Conservation (phyloP, 2,113 vertebrate genomes). For the Myodes glareolus region DNA sequence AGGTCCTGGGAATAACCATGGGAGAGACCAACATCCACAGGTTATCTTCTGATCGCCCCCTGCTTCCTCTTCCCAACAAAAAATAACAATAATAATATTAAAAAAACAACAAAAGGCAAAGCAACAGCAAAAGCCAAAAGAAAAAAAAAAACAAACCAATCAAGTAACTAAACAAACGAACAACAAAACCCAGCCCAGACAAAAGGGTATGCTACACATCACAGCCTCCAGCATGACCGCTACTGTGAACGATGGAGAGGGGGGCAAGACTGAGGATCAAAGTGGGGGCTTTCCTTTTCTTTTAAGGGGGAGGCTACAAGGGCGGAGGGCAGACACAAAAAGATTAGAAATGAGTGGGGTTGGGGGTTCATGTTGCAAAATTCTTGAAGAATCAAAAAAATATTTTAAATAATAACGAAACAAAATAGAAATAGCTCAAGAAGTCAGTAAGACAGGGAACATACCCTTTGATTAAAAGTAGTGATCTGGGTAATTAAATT, state of each 20-base stretch:
- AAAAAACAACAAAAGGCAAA: neutral
- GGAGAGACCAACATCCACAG: neutral
- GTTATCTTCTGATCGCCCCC: neutral
- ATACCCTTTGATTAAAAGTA: neutral
- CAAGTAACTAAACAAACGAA: neutral
- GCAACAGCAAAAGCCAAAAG: neutral
- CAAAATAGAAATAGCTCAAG: neutral
- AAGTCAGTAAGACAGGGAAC: neutral
- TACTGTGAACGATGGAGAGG: neutral
- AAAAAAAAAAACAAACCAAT: neutral
- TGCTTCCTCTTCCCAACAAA: neutral
- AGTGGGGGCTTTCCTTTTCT: neutral
- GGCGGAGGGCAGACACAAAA: neutral
- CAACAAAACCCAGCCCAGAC: neutral
- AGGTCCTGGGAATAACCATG: neutral
- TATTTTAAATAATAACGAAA: neutral
- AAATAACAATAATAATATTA: neutral
- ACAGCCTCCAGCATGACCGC: neutral
- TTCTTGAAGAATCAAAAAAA: neutral
- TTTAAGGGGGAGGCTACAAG: neutral
- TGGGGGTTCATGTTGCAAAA: neutral
- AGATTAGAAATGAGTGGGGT: neutral
- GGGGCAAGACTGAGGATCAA: neutral
- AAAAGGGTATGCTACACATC: neutral
- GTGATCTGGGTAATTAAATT: neutral